Conservation (phyloP, 2,888 invertebrate genomes). For the Sussaba pulchella region DNA sequence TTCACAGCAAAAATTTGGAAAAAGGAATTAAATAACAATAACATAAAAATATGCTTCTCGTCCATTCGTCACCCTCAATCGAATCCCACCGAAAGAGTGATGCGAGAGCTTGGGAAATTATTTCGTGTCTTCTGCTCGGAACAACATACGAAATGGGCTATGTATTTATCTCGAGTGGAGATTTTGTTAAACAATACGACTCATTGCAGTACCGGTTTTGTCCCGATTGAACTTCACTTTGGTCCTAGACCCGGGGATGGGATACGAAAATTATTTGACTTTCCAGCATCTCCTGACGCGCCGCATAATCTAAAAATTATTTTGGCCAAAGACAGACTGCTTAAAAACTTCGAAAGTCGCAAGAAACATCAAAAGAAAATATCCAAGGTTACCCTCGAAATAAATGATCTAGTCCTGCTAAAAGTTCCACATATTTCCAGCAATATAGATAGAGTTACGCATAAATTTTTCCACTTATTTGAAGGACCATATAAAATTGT, state of each 20-base stretch:
- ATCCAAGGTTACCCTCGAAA: not conserved
- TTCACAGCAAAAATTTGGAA: not conserved
- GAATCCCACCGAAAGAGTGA: slow-evolving; percentile 1
- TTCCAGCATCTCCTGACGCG: too few species aligned
- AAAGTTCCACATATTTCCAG: slow-evolving; percentile 13
- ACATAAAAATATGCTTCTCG: not conserved
- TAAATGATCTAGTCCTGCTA: slow-evolving; percentile 26
- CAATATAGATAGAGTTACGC: not conserved
- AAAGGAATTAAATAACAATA: not conserved
- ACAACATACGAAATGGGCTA: slow-evolving; percentile 1
- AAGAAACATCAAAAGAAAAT: not conserved
- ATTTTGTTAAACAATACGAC: not conserved
- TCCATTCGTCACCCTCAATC: slow-evolving; percentile 4
- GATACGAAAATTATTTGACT: too few species aligned
- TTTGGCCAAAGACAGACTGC: not conserved
- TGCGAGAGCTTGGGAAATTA: not conserved
- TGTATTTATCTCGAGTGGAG: not conserved
- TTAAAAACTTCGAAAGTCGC: not conserved
- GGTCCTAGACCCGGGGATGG: too few species aligned
- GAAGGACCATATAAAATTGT: not conserved
- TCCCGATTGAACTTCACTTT: not conserved
- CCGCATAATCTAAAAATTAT: not conserved
- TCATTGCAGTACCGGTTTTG: not conserved
- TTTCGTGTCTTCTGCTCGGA: not conserved
- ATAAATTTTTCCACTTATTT: not conserved